Evolutionary conservation across 2,888 invertebrate species (phyloP).

Genomic region (Smittia sp.): DNA sequence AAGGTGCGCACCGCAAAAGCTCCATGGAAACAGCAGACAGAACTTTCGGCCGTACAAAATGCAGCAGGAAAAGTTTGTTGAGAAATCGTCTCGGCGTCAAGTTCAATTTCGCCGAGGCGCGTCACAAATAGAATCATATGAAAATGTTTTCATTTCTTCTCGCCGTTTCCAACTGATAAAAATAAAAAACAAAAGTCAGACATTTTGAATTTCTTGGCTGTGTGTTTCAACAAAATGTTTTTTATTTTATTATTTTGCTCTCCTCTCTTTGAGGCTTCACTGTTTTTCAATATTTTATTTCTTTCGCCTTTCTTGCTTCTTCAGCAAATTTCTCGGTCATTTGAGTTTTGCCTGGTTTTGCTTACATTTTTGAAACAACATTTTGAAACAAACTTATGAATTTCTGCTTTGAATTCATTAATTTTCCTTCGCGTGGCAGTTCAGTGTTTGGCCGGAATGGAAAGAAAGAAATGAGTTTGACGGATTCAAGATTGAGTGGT

Average conservation of each 20-base stretch:
- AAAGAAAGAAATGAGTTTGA: neutral
- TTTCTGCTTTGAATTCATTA: neutral
- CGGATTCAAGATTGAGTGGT: neutral
- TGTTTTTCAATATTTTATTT: conserved; percentile 19
- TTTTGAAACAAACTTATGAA: neutral
- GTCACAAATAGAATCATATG: conserved; percentile 30
- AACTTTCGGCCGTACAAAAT: neutral
- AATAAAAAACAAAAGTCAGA: conserved; percentile 40
- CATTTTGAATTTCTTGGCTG: conserved; percentile 40
- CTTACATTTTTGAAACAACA: neutral
- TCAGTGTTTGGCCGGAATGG: neutral
- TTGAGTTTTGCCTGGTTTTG: conserved; percentile 9
- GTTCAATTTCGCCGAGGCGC: neutral
- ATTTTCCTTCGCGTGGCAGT: neutral
- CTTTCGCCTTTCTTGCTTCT: conserved; percentile 6
- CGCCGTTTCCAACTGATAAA: conserved; percentile 9
- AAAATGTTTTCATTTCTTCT: conserved; percentile 29
- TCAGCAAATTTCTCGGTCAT: conserved; percentile 23
- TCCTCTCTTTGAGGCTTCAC: conserved; percentile 15
- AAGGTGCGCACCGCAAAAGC: conserved; percentile 18
- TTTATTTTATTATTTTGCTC: conserved; percentile 30
- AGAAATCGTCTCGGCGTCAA: conserved; percentile 15
- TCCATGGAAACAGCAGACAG: conserved; percentile 27
- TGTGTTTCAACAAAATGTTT: conserved; percentile 37
- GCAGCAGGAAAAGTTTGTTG: neutral